These are phyloP conservation scores for Lethenteron camtschaticum DNA, from an alignment of 2,113 vertebrate genomes.

Conservation along the genomic window DNA sequence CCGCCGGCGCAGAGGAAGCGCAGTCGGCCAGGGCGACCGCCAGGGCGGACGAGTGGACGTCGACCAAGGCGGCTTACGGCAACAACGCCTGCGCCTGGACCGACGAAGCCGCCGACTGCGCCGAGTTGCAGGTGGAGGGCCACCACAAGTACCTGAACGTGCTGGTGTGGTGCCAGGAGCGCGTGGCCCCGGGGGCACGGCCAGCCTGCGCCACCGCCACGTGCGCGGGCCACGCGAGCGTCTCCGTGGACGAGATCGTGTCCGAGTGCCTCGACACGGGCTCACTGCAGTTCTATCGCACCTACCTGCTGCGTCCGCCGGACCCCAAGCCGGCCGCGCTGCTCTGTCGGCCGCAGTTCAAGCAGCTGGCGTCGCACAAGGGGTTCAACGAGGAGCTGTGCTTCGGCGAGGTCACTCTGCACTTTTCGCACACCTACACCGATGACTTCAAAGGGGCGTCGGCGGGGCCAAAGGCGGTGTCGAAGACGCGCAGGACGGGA, in stretches of 20 bases:
- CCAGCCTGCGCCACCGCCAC: slow-evolving; percentile 20
- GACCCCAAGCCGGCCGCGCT: slow-evolving; percentile 37
- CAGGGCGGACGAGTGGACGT: too few species aligned
- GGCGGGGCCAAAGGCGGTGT: too few species aligned
- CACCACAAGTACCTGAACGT: slow-evolving; percentile 73
- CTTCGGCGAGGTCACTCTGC: slow-evolving; percentile 65
- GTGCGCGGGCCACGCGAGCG: slow-evolving; percentile 68
- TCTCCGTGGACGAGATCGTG: slow-evolving; percentile 70
- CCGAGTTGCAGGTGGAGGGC: slow-evolving; percentile 53
- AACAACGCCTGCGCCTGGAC: too few species aligned
- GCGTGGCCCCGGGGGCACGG: slow-evolving; percentile 57
- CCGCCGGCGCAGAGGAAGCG: too few species aligned
- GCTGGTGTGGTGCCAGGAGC: slow-evolving; percentile 84
- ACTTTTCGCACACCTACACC: slow-evolving; percentile 69
- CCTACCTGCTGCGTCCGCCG: slow-evolving; percentile 45
- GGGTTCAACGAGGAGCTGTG: slow-evolving; percentile 88
- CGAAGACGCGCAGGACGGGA: too few species aligned
- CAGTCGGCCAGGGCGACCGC: too few species aligned
- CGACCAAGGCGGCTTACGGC: too few species aligned
- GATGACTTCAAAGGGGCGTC: slow-evolving; percentile 15
- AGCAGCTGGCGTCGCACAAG: slow-evolving; percentile 48
- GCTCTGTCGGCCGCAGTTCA: slow-evolving; percentile 54
- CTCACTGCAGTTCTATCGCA: slow-evolving; percentile 60
- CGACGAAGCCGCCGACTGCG: too few species aligned
- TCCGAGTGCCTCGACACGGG: slow-evolving; percentile 66